Percentiles rank a stretch among this genome's conserved stretches.
Conservation (phyloP, 2,113 vertebrate species). For the Lampris megalopsis region DNA sequence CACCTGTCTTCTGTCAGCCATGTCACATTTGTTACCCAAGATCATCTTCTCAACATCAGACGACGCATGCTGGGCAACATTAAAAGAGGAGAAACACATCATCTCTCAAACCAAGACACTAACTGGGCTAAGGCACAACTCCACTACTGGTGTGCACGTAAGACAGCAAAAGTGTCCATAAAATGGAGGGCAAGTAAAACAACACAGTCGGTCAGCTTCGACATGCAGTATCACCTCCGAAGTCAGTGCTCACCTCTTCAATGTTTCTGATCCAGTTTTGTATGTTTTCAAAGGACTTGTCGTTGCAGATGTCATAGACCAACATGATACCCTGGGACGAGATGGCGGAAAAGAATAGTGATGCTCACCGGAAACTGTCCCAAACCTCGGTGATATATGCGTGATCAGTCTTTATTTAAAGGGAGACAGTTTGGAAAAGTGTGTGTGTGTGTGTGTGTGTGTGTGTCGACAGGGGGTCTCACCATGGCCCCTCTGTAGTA, state of each 20-base stretch:
- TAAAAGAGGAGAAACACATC: conserved; percentile 22
- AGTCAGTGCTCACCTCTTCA: conserved; percentile 87
- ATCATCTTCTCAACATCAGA: conserved; percentile 98
- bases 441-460: background rate
- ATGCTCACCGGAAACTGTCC: background rate
- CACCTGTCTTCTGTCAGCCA: conserved; percentile 97
- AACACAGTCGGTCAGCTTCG: too few relatives aligned
- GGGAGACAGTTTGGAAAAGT: background rate
- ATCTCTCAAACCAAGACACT: background rate
- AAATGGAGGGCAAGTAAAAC: too few relatives aligned
- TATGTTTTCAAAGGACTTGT: conserved; percentile 99
- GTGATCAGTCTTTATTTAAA: background rate
- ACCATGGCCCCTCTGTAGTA: conserved; percentile 97
- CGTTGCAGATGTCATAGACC: conserved; percentile 98
- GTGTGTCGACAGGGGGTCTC: conserved; percentile 24
- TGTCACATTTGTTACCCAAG: conserved; percentile 97
- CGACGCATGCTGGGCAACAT: conserved; percentile 89
- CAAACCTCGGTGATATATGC: background rate
- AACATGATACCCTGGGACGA: conserved; percentile 94
- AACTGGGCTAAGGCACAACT: background rate
- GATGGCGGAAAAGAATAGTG: conserved; percentile 20
- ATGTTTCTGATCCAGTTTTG: conserved; percentile 99
- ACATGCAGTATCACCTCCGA: background rate
- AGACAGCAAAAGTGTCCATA: background rate
- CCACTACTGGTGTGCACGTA: background rate